Conservation (phyloP, 30 jellyfish, hydroid and myxozoan genomes). For the Euphysa ruthae region DNA sequence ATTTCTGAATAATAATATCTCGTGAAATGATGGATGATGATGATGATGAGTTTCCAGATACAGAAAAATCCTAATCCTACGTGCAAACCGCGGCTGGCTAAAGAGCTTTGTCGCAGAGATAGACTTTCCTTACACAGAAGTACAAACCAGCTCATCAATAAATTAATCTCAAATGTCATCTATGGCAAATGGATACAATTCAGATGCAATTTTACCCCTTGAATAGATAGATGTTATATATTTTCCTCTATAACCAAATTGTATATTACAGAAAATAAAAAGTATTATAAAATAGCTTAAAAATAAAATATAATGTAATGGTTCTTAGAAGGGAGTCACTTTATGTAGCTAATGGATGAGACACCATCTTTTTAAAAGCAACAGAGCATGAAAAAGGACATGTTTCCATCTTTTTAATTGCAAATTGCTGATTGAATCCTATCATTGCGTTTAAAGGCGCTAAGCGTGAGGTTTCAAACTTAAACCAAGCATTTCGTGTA, state of each 20-base stretch:
- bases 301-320: too few relatives aligned
- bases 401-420: conserved; percentile 35
- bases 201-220: conserved; percentile 8
- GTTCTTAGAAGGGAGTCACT: too few relatives aligned
- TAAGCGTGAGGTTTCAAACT: conserved; percentile 11
- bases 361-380: conserved; percentile 13
- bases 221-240: too few relatives aligned
- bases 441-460: conserved; percentile 28
- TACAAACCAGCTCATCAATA: conserved; percentile 9
- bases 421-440: conserved; percentile 26
- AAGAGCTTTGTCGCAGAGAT: too few relatives aligned
- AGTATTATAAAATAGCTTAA: too few relatives aligned
- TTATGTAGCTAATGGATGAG: not conserved
- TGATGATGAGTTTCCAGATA: too few relatives aligned
- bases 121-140: not conserved
- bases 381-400: conserved; percentile 34
- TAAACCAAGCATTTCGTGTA: not conserved
- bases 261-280: too few relatives aligned
- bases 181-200: conserved; percentile 3
- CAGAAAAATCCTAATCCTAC: not conserved
- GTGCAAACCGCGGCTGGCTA: too few relatives aligned
- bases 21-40: not conserved
- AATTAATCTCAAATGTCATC: conserved; percentile 2
- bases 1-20: not conserved
- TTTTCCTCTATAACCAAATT: too few relatives aligned